These are phyloP conservation scores for Carcharodon carcharias DNA, from an alignment of 2,797 vertebrate genomes.

Conservation along the genomic window DNA sequence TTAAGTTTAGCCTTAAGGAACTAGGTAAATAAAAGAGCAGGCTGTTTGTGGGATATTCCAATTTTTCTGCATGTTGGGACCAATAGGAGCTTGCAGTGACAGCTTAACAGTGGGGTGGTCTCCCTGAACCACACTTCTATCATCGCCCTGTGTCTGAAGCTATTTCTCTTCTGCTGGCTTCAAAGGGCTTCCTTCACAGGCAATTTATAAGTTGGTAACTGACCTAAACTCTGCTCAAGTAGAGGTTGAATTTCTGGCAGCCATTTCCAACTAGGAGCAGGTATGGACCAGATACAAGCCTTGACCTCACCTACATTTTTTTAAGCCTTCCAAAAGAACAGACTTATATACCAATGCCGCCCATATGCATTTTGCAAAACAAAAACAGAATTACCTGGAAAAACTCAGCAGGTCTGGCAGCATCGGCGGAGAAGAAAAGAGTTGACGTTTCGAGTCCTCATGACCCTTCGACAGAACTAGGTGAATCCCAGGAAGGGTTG, in stretches of 20 bases:
- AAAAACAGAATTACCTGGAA: no score
- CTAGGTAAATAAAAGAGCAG: background rate
- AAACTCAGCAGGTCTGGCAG: no score
- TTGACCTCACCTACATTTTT: background rate
- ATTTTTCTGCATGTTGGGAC: background rate
- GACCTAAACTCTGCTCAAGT: background rate
- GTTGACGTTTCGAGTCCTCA: no score
- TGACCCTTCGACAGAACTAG: no score
- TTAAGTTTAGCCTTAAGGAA: background rate
- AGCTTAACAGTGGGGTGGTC: background rate
- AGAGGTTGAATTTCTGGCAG: background rate
- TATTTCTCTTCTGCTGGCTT: background rate
- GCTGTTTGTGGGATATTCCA: background rate
- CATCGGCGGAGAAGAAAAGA: no score
- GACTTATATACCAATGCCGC: background rate
- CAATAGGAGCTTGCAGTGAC: background rate
- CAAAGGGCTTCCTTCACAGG: background rate
- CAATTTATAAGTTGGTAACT: background rate
- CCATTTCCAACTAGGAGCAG: background rate
- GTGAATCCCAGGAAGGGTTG: no score
- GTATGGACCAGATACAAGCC: background rate
- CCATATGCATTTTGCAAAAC: background rate
- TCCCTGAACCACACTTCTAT: background rate
- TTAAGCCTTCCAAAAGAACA: background rate
- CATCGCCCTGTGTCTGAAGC: no score